Conservation (phyloP, 2,888 invertebrate genomes). For the Oscheius sp. region DNA sequence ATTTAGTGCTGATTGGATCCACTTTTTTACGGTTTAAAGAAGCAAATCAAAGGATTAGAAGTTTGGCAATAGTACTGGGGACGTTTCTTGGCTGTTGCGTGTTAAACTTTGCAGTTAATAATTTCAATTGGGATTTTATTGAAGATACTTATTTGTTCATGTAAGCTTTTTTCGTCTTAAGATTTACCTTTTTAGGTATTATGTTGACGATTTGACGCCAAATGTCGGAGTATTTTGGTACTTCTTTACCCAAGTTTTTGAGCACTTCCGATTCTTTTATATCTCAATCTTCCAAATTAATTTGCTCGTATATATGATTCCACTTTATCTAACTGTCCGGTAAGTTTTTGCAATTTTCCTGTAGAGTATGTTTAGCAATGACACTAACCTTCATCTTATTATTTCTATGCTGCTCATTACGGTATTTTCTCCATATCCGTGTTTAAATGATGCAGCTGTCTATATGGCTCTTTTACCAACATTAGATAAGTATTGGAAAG, state of each 20-base stretch:
- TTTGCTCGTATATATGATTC: slow-evolving; percentile 88
- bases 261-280: slow-evolving; percentile 93
- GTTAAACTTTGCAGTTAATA: slow-evolving; percentile 31
- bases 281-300: slow-evolving; percentile 96
- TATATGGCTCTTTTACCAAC: slow-evolving; percentile 88
- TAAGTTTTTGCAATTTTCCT: slow-evolving; percentile 71
- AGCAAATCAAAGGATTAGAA: not conserved
- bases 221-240: slow-evolving; percentile 99
- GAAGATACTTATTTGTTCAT: slow-evolving; percentile 47
- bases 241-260: slow-evolving; percentile 99
- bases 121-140: slow-evolving; percentile 34
- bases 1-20: slow-evolving; percentile 27
- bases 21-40: slow-evolving; percentile 5
- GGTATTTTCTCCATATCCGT: slow-evolving; percentile 96
- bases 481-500: slow-evolving; percentile 79
- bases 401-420: slow-evolving; percentile 77
- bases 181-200: slow-evolving; percentile 54
- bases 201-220: slow-evolving; percentile 90
- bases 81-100: not conserved
- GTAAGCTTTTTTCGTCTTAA: slow-evolving; percentile 32
- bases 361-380: slow-evolving; percentile 67
- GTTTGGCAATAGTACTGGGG: not conserved
- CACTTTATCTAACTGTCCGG: slow-evolving; percentile 77
- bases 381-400: slow-evolving; percentile 73
- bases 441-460: slow-evolving; percentile 91